Evolutionary conservation across 2,797 vertebrate genomes (phyloP).

Genomic region (Scolopax rusticola): DNA sequence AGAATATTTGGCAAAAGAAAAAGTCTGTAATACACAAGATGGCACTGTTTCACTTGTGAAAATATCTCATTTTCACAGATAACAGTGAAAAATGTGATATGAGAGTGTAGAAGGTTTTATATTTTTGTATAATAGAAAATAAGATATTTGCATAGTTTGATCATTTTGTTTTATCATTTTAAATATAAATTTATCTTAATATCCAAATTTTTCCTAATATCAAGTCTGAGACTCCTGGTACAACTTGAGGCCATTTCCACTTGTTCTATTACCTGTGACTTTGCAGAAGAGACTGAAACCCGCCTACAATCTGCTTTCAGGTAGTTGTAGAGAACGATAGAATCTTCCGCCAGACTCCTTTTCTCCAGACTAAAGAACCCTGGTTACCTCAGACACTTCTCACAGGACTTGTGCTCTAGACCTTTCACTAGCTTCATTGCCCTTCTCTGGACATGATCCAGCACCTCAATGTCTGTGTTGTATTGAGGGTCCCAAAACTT

Average conservation of each 20-base stretch:
- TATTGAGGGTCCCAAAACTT: not conserved
- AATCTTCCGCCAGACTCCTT: not conserved
- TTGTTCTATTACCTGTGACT: not conserved
- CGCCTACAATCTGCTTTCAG: not conserved
- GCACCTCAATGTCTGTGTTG: not conserved
- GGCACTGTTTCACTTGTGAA: conserved; percentile 27
- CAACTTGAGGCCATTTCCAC: not conserved
- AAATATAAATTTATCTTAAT: too few species aligned
- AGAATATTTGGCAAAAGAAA: not conserved
- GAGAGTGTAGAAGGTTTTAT: not conserved
- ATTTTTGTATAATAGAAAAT: not conserved
- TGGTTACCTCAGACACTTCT: not conserved
- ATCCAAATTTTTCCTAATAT: not conserved
- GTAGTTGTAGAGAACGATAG: not conserved
- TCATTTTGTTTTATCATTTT: not conserved
- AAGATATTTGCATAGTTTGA: not conserved
- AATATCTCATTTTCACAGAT: conserved; percentile 11
- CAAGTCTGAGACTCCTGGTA: not conserved
- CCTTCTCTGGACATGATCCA: not conserved
- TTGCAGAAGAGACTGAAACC: not conserved
- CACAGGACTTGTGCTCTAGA: not conserved
- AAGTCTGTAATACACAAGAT: conserved; percentile 5
- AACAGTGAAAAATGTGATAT: not conserved
- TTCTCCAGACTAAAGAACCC: not conserved
- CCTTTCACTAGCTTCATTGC: not conserved